Percentiles rank a stretch among this genome's conserved stretches.
These are phyloP conservation scores for Nicator chloris DNA, from an alignment of 2,113 vertebrate species.

Conservation along the genomic window DNA sequence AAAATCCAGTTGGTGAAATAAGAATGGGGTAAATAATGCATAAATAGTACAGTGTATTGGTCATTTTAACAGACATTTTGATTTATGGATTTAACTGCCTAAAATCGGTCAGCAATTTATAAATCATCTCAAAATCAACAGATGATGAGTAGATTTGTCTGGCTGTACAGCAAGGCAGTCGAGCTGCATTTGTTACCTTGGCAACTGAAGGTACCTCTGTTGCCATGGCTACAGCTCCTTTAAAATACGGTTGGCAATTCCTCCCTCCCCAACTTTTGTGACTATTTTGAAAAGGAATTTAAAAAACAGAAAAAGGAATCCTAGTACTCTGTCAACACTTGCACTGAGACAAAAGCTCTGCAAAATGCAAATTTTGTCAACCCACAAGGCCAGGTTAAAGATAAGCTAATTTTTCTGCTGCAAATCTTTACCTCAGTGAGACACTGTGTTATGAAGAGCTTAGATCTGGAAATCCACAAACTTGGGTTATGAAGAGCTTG, in stretches of 20 bases:
- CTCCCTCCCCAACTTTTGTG: slow-evolving; percentile 32
- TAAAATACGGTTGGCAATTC: slow-evolving; percentile 62
- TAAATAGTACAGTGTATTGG: slow-evolving; percentile 36
- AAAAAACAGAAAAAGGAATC: background rate
- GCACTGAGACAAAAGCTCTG: background rate
- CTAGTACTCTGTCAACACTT: background rate
- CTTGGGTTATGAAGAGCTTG: background rate
- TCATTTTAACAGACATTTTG: slow-evolving; percentile 61
- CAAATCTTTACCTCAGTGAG: background rate
- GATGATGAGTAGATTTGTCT: slow-evolving; percentile 73
- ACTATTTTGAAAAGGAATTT: slow-evolving; percentile 22
- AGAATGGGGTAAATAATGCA: slow-evolving; percentile 62
- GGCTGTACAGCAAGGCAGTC: slow-evolving; percentile 68
- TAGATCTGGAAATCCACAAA: background rate
- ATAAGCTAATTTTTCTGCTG: background rate
- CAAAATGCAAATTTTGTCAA: background rate
- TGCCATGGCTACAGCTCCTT: slow-evolving; percentile 68
- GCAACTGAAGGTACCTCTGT: slow-evolving; percentile 72
- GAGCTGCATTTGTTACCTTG: slow-evolving; percentile 70
- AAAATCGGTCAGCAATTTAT: slow-evolving; percentile 72
- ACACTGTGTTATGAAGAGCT: background rate
- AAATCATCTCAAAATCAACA: slow-evolving; percentile 70
- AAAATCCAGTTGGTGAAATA: slow-evolving; percentile 6
- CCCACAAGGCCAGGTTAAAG: background rate
- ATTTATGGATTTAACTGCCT: slow-evolving; percentile 64